Evolutionary conservation across 2,888 invertebrate species (phyloP).

Genomic region (Epicampocera succincta): DNA sequence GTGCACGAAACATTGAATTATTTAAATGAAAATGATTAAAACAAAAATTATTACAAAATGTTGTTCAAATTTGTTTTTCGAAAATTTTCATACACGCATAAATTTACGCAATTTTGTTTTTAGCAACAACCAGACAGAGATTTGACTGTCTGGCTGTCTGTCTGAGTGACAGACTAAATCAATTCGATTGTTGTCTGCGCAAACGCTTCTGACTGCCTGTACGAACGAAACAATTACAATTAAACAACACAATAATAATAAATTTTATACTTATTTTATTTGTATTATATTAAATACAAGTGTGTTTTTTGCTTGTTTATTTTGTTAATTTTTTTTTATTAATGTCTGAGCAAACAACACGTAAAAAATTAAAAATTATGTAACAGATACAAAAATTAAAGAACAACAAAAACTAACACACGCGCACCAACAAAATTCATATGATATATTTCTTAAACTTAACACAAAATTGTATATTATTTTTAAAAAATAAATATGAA

Average conservation of each 20-base stretch:
- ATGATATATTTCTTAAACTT: constrained; percentile 23
- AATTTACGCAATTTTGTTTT: constrained; percentile 62
- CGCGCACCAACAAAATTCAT: neutral
- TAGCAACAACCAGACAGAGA: too few species aligned
- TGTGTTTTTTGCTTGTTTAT: too few species aligned
- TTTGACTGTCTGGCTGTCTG: neutral
- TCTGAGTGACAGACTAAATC: constrained; percentile 2
- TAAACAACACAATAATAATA: constrained; percentile 38
- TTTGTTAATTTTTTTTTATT: too few species aligned
- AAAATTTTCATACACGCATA: constrained; percentile 63
- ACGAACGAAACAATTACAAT: constrained; percentile 41
- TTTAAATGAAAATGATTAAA: constrained; percentile 25
- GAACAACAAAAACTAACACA: constrained; percentile 4
- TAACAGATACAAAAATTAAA: constrained; percentile 40
- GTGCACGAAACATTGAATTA: constrained; percentile 9
- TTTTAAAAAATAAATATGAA: constrained; percentile 13
- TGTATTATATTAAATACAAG: constrained; percentile 25
- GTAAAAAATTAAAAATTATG: constrained; percentile 60
- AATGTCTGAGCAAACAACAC: constrained; percentile 46
- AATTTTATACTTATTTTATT: constrained; percentile 31
- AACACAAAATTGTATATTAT: constrained; percentile 10
- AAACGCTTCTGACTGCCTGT: constrained; percentile 11
- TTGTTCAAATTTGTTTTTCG: constrained; percentile 23
- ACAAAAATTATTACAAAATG: constrained; percentile 45
- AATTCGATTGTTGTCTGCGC: neutral